Conservation (phyloP, 2,888 invertebrate genomes). For the Eupithecia exiguata region DNA sequence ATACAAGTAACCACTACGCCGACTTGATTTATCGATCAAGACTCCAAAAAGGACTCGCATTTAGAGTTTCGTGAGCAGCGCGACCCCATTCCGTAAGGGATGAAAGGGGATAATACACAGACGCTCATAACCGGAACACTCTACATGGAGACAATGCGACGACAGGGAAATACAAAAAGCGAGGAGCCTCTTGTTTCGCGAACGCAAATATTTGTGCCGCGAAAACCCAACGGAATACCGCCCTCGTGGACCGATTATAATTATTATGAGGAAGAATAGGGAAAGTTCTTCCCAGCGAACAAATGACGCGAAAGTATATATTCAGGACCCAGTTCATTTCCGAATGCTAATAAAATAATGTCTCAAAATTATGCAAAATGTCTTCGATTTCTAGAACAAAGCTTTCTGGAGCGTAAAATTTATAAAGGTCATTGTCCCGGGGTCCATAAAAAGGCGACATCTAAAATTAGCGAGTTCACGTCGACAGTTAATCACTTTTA, state of each 20-base stretch:
- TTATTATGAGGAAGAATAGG: slow-evolving; percentile 27
- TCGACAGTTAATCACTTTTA: slow-evolving; percentile 43
- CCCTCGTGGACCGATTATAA: slow-evolving; percentile 38
- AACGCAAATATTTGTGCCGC: slow-evolving; percentile 43
- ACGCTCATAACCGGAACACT: slow-evolving; percentile 43
- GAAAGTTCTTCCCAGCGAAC: not conserved
- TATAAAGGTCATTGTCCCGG: slow-evolving; percentile 19
- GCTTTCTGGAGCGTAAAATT: slow-evolving; percentile 8
- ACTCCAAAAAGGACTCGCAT: slow-evolving; percentile 33
- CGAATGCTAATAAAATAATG: slow-evolving; percentile 24
- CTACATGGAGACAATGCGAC: slow-evolving; percentile 44
- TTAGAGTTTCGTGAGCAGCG: slow-evolving; percentile 29
- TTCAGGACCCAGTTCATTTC: slow-evolving; percentile 21
- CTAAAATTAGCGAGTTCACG: slow-evolving; percentile 36
- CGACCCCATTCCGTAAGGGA: slow-evolving; percentile 39
- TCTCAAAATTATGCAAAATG: slow-evolving; percentile 18
- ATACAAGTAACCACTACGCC: slow-evolving; percentile 44
- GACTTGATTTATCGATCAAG: slow-evolving; percentile 45
- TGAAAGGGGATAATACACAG: slow-evolving; percentile 41
- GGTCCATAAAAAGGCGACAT: slow-evolving; percentile 22
- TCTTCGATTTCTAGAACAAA: slow-evolving; percentile 12
- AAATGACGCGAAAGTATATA: slow-evolving; percentile 31
- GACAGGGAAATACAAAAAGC: slow-evolving; percentile 45
- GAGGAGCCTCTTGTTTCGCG: slow-evolving; percentile 41
- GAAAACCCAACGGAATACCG: slow-evolving; percentile 40